phyloP scores from a whole-genome alignment of 2,888 invertebrate genomes.

The Pristionchus mayeri region DNA sequence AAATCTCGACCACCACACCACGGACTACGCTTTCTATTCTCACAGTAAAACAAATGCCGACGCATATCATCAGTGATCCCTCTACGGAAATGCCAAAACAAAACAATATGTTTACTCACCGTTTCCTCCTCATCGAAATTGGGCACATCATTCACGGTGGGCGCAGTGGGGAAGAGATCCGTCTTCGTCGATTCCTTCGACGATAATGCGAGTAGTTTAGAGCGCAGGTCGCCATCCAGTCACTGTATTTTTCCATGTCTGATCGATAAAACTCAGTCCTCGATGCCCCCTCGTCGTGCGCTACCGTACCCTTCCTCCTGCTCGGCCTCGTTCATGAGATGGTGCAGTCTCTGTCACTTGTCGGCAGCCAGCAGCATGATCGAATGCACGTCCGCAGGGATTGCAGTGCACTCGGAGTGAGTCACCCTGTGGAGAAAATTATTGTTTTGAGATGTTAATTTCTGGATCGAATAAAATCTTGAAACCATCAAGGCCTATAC shows the following conservation, averaged over 20 bases:
- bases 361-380: slow-evolving; percentile 68
- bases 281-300: background rate
- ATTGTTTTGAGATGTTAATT: too few species aligned
- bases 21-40: too few species aligned
- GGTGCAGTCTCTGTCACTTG: slow-evolving; percentile 71
- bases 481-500: background rate
- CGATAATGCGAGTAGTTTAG: slow-evolving; percentile 17
- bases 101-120: too few species aligned
- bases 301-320: slow-evolving; percentile 14
- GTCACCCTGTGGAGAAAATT: slow-evolving; percentile 61
- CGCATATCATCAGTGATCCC: too few species aligned
- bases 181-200: background rate
- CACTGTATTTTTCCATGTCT: too few species aligned
- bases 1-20: too few species aligned
- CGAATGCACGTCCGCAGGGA: slow-evolving; percentile 66
- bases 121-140: slow-evolving; percentile 61
- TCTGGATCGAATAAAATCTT: too few species aligned
- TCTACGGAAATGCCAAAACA: too few species aligned
- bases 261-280: background rate
- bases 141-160: slow-evolving; percentile 58
- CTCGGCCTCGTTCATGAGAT: slow-evolving; percentile 61
- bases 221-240: slow-evolving; percentile 21
- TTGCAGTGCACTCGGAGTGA: slow-evolving; percentile 57
- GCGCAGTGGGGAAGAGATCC: background rate
- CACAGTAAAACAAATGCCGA: too few species aligned